Conservation (phyloP, 2,113 vertebrate genomes). For the Cricetomys ansorgei region DNA sequence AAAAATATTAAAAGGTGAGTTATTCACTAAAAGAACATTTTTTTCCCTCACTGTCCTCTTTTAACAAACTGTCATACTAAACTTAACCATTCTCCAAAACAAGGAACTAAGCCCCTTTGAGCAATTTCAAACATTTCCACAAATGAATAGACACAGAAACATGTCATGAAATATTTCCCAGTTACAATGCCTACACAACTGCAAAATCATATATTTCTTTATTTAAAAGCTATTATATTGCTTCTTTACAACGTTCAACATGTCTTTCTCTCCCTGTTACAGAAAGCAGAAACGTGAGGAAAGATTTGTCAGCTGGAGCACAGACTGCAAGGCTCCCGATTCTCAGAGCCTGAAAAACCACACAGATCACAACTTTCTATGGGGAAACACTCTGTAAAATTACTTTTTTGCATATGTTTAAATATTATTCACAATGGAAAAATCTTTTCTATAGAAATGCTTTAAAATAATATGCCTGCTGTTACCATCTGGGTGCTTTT, state of each 20-base stretch:
- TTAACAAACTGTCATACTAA: constrained; percentile 42
- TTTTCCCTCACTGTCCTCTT: constrained; percentile 31
- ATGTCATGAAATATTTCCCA: constrained; percentile 61
- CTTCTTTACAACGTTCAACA: constrained; percentile 61
- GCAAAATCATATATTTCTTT: constrained; percentile 55
- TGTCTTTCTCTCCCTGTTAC: constrained; percentile 61
- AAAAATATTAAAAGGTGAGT: constrained; percentile 46
- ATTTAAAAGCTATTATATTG: constrained; percentile 74
- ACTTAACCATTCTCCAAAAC: constrained; percentile 35
- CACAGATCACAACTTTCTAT: constrained; percentile 48
- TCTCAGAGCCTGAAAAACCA: constrained; percentile 57
- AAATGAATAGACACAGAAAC: constrained; percentile 56
- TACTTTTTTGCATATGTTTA: constrained; percentile 51
- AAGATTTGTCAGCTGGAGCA: constrained; percentile 42
- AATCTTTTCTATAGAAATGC: constrained; percentile 62
- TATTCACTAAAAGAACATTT: constrained; percentile 44
- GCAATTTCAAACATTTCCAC: constrained; percentile 57
- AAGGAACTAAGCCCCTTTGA: constrained; percentile 52
- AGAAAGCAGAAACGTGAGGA: constrained; percentile 49
- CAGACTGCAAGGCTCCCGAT: constrained; percentile 38
- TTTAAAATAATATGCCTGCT: constrained; percentile 65
- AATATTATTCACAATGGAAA: constrained; percentile 48
- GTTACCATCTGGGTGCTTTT: constrained; percentile 30
- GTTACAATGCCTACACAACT: constrained; percentile 25
- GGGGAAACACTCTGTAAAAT: neutral